Evolutionary conservation across 1,140 invertebrate genomes (phyloP), one percentile per base, ranked within the genome.

Genomic region (Popillia japonica): DNA sequence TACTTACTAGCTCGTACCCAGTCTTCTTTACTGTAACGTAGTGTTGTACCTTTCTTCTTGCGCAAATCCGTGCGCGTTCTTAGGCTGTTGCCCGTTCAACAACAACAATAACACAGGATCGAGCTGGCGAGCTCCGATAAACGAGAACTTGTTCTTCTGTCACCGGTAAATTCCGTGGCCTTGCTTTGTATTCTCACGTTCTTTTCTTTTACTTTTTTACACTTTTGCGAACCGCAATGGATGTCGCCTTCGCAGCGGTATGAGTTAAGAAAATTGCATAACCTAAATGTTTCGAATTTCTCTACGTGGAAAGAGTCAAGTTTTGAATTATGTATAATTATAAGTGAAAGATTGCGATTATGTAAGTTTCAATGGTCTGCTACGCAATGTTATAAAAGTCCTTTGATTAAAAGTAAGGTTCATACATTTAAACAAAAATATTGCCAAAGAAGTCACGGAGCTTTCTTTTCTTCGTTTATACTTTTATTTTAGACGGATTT

Each of bases 151-250:
- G 61, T 27, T 68, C 61, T 20, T 27, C 61, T 68, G 61, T 68
- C 61, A 68, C 72, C 72, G 72, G 72, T 74, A 74, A 74, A 74
- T 74, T 41, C 72, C 72, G 34, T 44, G 72, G 40, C 72, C 72
- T 74, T 74, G 72, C 72, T 74, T 74, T 74, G 72, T 74, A 44
- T 44, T 74, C 40, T 41, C 72, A 44, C 72, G 72, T 74, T 74
- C 41, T 40, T 44, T 17, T 74, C 40, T 44, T n/a, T 8, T 74
- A 9, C 9, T 74, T 40, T 74, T 74, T 74, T 40, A 34, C 72
- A 8, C 22, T 74, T n/a, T 74, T 14, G 72, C 40, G 40, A 20
- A 17, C 14, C 14, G 72, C 72, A 27, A 34, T 34, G 61, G 23
- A 40, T 34, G 40, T 40, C 72, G 72, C 22, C 27, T 68, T 22